Evolutionary conservation across 1,140 invertebrate genomes (phyloP).

Genomic region (Saccostrea echinata): DNA sequence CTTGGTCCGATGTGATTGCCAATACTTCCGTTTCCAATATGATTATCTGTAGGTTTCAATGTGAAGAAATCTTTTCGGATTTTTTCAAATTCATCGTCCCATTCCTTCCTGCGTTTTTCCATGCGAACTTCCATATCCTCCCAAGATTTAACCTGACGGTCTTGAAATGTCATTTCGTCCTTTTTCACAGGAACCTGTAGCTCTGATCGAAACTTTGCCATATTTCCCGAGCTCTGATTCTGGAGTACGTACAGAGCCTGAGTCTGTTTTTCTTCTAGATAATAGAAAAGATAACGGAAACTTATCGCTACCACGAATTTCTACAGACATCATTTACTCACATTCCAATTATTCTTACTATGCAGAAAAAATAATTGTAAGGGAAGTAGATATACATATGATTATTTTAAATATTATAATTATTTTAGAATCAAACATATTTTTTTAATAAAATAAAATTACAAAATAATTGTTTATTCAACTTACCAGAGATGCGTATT

Average conservation of each 20-base stretch:
- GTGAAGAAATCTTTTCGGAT: slow-evolving; percentile 78
- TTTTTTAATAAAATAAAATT: no score
- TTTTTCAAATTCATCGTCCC: slow-evolving; percentile 77
- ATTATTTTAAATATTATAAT: no score
- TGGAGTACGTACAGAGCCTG: slow-evolving; percentile 4
- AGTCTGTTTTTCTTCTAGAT: slow-evolving; percentile 12
- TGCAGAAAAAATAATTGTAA: no score
- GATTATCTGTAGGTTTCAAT: slow-evolving; percentile 73
- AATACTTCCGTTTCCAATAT: slow-evolving; percentile 51
- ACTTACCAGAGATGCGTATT: slow-evolving; percentile 5
- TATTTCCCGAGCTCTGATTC: slow-evolving; percentile 27
- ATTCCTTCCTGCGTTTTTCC: slow-evolving; percentile 74
- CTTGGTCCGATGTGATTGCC: slow-evolving; percentile 58
- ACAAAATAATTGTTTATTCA: neutral
- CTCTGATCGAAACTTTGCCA: slow-evolving; percentile 74
- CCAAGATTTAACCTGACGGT: slow-evolving; percentile 77
- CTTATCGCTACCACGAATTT: neutral
- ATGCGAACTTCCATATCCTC: slow-evolving; percentile 75
- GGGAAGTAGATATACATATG: no score
- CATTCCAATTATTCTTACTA: no score
- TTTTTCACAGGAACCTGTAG: slow-evolving; percentile 75
- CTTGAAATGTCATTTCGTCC: slow-evolving; percentile 76
- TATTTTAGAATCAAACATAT: no score
- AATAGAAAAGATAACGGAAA: neutral
- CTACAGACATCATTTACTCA: neutral